Conservation (phyloP, 2,797 vertebrate species). For the Pangasius macronema region DNA sequence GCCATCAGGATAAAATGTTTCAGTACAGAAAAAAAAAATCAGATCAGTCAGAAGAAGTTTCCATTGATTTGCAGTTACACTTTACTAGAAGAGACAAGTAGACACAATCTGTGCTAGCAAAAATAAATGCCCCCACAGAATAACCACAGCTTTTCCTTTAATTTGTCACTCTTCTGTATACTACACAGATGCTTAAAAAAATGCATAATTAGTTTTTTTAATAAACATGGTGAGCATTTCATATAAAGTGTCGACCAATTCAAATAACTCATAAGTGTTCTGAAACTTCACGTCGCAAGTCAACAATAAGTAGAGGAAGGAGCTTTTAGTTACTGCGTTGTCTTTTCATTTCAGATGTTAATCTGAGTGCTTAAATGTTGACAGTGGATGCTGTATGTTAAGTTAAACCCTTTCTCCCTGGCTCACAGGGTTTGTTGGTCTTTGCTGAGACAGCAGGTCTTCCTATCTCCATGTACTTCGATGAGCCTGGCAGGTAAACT, state of each 20-base stretch:
- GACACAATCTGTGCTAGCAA: not conserved
- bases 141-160: not conserved
- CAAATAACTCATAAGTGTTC: too few species aligned
- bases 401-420: not conserved
- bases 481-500: conserved; percentile 83
- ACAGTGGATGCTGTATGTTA: not conserved
- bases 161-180: not conserved
- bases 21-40: not conserved
- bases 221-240: not conserved
- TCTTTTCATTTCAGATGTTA: not conserved
- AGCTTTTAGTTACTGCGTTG: not conserved
- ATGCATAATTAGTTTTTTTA: not conserved
- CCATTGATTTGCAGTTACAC: too few species aligned
- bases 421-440: conserved; percentile 80
- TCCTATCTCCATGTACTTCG: conserved; percentile 84
- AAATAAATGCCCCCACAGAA: not conserved
- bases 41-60: not conserved
- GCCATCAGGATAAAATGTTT: not conserved
- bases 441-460: conserved; percentile 89
- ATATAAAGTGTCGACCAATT: too few species aligned
- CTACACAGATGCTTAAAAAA: not conserved
- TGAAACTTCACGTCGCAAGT: too few species aligned
- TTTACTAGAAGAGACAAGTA: not conserved
- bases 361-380: not conserved
- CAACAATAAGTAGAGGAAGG: too few species aligned